phyloP scores from a whole-genome alignment of 2,113 vertebrate genomes.

The Ceuthmochares aereus region DNA sequence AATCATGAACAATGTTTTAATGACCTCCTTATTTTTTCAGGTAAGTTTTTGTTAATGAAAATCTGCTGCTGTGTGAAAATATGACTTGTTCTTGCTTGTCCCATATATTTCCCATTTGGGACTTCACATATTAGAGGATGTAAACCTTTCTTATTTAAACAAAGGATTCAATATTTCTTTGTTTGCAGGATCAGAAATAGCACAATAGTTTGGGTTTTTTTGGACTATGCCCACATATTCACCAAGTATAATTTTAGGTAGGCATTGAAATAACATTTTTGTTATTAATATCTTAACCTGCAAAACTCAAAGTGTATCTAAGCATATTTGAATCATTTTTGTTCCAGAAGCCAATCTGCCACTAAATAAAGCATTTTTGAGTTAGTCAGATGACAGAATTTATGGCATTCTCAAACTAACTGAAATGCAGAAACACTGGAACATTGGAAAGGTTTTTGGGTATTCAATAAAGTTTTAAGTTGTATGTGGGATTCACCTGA shows the following conservation, averaged over 20 bases:
- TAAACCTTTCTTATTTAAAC: background rate
- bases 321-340: background rate
- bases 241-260: background rate
- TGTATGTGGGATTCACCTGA: background rate
- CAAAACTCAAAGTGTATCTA: background rate
- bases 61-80: background rate
- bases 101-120: background rate
- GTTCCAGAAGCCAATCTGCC: background rate
- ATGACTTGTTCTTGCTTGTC: background rate
- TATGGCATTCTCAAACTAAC: background rate
- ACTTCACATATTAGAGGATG: background rate
- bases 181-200: background rate
- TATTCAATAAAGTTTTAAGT: background rate
- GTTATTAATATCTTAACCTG: background rate
- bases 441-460: background rate
- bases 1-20: background rate
- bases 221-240: background rate
- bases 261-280: background rate
- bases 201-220: background rate
- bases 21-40: background rate
- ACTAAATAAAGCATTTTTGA: background rate
- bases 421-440: background rate
- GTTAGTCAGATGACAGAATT: background rate
- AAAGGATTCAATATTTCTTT: background rate
- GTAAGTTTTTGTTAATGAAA: background rate